phyloP scores from a whole-genome alignment of 2,113 vertebrate species.

The Apaloderma vittatum region DNA sequence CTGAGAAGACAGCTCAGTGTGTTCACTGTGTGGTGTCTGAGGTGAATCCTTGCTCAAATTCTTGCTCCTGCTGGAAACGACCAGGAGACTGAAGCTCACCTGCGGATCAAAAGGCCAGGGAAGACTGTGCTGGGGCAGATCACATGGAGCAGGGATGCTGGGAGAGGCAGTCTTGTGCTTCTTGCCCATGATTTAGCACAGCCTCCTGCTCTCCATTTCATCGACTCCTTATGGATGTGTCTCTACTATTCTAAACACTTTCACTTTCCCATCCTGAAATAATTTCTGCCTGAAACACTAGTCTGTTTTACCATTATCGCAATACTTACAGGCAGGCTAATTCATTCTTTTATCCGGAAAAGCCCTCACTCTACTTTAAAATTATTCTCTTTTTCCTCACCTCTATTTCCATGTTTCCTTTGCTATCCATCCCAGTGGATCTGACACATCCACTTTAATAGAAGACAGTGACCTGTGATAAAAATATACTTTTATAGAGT shows the following conservation, averaged over 20 bases:
- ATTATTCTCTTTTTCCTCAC: slow-evolving; percentile 3
- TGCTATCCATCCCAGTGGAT: not conserved
- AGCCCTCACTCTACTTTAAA: slow-evolving; percentile 16
- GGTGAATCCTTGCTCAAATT: not conserved
- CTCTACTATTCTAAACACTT: slow-evolving; percentile 20
- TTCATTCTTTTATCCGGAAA: not conserved
- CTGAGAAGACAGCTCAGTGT: not conserved
- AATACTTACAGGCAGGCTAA: not conserved
- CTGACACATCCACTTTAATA: slow-evolving; percentile 21
- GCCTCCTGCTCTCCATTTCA: not conserved
- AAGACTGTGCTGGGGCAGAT: not conserved
- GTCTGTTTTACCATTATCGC: not conserved
- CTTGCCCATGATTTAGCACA: not conserved
- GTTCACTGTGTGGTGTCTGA: not conserved
- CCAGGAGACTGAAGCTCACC: not conserved
- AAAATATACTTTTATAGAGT: slow-evolving; percentile 12
- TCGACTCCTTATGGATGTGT: not conserved
- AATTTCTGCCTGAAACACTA: not conserved
- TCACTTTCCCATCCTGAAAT: slow-evolving; percentile 46
- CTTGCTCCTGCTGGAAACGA: not conserved
- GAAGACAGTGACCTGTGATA: slow-evolving; percentile 28
- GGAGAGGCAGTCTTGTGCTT: not conserved
- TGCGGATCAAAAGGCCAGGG: not conserved
- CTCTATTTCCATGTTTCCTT: not conserved
- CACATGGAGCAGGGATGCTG: not conserved